Percentiles rank a stretch among this genome's conserved stretches.
These are phyloP conservation scores for Lasioglossum marginatum DNA, from an alignment of 2,888 invertebrate genomes.

Conservation along the genomic window DNA sequence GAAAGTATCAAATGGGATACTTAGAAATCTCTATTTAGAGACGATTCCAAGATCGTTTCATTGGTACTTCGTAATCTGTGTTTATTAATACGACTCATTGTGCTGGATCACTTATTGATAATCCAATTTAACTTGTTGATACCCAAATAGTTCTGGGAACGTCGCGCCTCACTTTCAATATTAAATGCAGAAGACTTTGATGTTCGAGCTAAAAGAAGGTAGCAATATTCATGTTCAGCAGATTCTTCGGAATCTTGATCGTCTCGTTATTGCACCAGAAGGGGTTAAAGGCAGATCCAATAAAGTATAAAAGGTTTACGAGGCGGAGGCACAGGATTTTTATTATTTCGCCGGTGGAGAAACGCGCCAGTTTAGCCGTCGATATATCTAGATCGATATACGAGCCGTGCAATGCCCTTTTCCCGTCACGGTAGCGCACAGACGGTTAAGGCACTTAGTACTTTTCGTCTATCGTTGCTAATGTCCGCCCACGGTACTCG, in stretches of 20 bases:
- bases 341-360: background rate
- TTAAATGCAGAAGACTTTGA: background rate
- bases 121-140: too few relatives aligned
- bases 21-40: too few relatives aligned
- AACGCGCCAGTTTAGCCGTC: background rate
- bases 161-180: too few relatives aligned
- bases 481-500: conserved; percentile 62
- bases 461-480: conserved; percentile 60
- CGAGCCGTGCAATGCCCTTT: conserved; percentile 5
- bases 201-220: background rate
- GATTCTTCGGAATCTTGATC: background rate
- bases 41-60: too few relatives aligned
- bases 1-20: too few relatives aligned
- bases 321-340: background rate
- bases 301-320: background rate
- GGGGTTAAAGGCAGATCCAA: background rate
- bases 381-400: conserved; percentile 14
- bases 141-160: too few relatives aligned
- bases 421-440: conserved; percentile 45
- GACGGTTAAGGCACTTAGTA: conserved; percentile 23
- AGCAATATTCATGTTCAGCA: background rate
- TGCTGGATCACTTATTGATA: too few relatives aligned
- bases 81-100: too few relatives aligned
- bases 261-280: background rate
- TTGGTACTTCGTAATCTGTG: too few relatives aligned